Conservation (phyloP, 2,113 vertebrate genomes). For the Antidorcas marsupialis region DNA sequence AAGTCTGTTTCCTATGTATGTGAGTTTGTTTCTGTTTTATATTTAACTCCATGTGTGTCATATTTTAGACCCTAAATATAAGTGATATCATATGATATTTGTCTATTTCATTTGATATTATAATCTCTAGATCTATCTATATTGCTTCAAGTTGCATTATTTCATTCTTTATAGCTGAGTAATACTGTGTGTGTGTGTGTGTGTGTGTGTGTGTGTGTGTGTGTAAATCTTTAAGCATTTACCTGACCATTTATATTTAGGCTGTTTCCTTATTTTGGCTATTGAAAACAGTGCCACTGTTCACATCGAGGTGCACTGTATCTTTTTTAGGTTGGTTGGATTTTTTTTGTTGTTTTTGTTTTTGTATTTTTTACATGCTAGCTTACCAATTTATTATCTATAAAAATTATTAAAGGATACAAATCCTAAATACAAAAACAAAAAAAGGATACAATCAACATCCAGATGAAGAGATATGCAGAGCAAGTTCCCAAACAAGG, state of each 20-base stretch:
- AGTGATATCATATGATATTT: not conserved
- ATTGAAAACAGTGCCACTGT: not conserved
- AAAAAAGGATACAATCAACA: not conserved
- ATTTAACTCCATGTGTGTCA: not conserved
- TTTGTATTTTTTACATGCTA: not conserved
- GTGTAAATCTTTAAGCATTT: not conserved
- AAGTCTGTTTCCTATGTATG: not conserved
- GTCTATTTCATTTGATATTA: not conserved
- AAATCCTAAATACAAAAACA: no score
- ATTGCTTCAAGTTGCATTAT: not conserved
- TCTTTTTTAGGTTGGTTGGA: not conserved
- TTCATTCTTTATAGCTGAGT: not conserved
- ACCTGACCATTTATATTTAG: not conserved
- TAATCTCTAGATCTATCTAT: not conserved
- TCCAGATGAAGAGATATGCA: not conserved
- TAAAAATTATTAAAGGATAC: not conserved
- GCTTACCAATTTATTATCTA: not conserved
- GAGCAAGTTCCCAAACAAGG: not conserved
- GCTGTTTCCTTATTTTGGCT: not conserved
- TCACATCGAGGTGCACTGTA: not conserved
- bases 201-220: not conserved
- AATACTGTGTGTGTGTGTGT: not conserved
- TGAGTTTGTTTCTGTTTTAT: not conserved
- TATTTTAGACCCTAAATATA: not conserved
- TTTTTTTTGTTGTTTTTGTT: not conserved